phyloP scores from a whole-genome alignment of 2,113 vertebrate species.

The Paradoxurus hermaphroditus region DNA sequence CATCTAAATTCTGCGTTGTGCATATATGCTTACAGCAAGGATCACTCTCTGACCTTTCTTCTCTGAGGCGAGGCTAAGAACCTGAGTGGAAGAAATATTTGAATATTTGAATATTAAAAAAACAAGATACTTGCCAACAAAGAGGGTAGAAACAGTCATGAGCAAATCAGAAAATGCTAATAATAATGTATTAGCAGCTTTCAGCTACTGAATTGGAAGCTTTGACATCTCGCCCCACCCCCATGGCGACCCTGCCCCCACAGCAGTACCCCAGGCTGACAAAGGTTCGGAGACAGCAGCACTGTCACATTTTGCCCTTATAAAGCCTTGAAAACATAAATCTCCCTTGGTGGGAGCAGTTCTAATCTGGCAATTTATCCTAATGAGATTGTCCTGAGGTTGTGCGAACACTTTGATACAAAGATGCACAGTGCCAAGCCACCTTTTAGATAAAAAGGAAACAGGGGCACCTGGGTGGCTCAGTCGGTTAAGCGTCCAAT shows the following conservation, averaged over 20 bases:
- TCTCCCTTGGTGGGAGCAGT: not conserved
- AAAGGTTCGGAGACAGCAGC: not conserved
- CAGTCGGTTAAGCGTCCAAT: too few relatives aligned
- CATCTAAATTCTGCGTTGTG: not conserved
- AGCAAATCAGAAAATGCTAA: constrained; percentile 20
- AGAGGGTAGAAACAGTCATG: not conserved
- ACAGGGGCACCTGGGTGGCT: too few relatives aligned
- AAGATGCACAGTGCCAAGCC: not conserved
- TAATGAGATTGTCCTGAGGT: not conserved
- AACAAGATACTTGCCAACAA: not conserved
- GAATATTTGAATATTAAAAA: constrained; percentile 24
- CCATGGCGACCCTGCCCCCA: too few relatives aligned
- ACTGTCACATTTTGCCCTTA: not conserved
- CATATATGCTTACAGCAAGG: not conserved
- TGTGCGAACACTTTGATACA: not conserved
- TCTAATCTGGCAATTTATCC: not conserved
- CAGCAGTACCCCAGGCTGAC: not conserved
- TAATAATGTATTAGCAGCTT: not conserved
- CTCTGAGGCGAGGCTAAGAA: not conserved
- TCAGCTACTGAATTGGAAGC: not conserved
- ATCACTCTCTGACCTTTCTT: constrained; percentile 15
- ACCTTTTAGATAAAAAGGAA: not conserved
- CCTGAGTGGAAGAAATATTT: not conserved
- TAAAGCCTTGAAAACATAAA: not conserved
- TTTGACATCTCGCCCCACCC: not conserved